Evolutionary conservation across 1,140 invertebrate genomes (phyloP), one percentile per base, ranked within the genome.

Genomic region (Aplysia californica): DNA sequence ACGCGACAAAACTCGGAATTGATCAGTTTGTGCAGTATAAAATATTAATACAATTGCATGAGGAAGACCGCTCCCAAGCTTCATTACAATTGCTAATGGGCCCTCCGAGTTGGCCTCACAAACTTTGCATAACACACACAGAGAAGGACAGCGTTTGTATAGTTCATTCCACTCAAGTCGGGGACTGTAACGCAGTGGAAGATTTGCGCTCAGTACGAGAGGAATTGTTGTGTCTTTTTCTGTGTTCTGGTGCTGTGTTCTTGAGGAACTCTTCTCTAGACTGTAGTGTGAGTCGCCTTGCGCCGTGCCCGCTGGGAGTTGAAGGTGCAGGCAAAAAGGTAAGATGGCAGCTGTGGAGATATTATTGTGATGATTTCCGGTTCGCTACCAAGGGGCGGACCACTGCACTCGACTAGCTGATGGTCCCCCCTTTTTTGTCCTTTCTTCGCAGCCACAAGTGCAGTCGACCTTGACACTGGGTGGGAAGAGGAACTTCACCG

Each of bases 31-130:
- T 73, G 70, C 77, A 55, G 72, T 79, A 78, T 78, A 75, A 79
- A 79, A 79, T 79, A 79, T 79, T 79, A 79, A 79, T 79, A 79
- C 73, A 75, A 79, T 75, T 79, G 77, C 77, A 79, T 75, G 72
- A 75, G 64, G 64, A 69, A 76, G 66, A 36, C 39, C 41, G 58
- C 39, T 39, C 66, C 56, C 66, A 41, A 36, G 38, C 77, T 70
- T 79, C 77, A 79, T 79, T 79, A 75, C 77, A 79, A 79, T 79
- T 79, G 77, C 77, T 79, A 79, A 79, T 79, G 67, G 70, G 21
- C 55, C 35, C 70, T 39, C 69, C 58, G 76, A 73, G 69, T 65
- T 44, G 36, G 69, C 56, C 59, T 50, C 20, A 66, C 61, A 78
- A 78, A 78, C 70, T 78, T 78, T 78, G 70, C 76, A 78, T 78